Conservation (phyloP, 1,140 invertebrate genomes). For the Lerema accius region DNA sequence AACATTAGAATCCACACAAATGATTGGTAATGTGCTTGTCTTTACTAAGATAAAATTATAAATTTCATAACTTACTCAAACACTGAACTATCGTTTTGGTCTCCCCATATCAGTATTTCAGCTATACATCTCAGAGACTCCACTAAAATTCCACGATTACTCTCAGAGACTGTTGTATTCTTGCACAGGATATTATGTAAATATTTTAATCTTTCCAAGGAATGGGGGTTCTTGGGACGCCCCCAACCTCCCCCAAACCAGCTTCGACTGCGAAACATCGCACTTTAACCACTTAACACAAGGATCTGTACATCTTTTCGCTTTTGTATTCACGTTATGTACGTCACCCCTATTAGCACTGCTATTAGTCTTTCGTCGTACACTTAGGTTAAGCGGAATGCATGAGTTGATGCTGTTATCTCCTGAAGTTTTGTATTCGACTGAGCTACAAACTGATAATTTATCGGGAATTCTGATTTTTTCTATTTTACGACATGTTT, state of each 20-base stretch:
- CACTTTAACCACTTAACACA: conserved; percentile 40
- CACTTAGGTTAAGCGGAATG: not conserved
- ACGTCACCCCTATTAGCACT: conserved; percentile 54
- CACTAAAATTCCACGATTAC: conserved; percentile 96
- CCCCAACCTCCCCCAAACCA: conserved; percentile 94
- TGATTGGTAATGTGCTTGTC: too few species aligned
- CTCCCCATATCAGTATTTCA: conserved; percentile 99
- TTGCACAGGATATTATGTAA: conserved; percentile 97
- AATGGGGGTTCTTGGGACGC: conserved; percentile 97
- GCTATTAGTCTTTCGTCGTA: conserved; percentile 16
- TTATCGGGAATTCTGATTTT: too few species aligned
- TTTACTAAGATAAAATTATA: too few species aligned
- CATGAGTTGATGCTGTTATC: not conserved
- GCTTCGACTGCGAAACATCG: conserved; percentile 93
- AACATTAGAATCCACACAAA: conserved; percentile 2
- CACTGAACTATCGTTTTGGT: conserved; percentile 99
- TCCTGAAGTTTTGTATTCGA: not conserved
- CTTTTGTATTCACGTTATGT: conserved; percentile 43
- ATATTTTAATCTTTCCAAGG: conserved; percentile 98
- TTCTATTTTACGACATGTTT: too few species aligned
- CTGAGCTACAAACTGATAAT: conserved; percentile 1
- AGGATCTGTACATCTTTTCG: conserved; percentile 49
- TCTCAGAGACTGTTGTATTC: conserved; percentile 98
- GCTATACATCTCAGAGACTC: conserved; percentile 98
- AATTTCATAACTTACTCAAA: conserved; percentile 94